phyloP scores from a whole-genome alignment of 2,113 vertebrate species.

The Sardina pilchardus region DNA sequence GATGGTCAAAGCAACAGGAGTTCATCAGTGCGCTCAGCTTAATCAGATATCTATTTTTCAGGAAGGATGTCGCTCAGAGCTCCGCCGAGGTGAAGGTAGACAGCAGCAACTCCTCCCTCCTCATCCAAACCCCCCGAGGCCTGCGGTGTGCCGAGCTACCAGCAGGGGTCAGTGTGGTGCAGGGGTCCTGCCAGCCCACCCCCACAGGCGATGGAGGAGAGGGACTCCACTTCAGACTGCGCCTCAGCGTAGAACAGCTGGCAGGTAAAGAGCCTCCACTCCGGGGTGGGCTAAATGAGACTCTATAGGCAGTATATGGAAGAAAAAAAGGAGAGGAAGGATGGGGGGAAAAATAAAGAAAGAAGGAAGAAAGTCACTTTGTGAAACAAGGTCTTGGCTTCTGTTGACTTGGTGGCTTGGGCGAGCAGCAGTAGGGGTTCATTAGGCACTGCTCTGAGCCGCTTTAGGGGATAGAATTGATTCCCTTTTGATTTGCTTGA shows the following conservation, averaged over 20 bases:
- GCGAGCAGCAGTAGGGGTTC: conserved; percentile 24
- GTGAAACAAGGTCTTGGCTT: neutral
- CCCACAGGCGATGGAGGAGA: conserved; percentile 63
- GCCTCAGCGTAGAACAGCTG: conserved; percentile 50
- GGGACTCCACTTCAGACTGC: conserved; percentile 82
- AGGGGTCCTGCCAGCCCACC: conserved; percentile 74
- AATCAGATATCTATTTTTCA: conserved; percentile 23
- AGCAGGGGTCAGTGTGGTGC: conserved; percentile 75
- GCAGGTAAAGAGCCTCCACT: conserved; percentile 47
- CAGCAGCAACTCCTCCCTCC: conserved; percentile 63
- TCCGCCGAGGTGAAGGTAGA: conserved; percentile 67
- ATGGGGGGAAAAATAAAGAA: neutral
- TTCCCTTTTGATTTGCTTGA: conserved; percentile 38
- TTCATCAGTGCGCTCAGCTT: conserved; percentile 34
- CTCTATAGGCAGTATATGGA: neutral
- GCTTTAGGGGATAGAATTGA: conserved; percentile 16
- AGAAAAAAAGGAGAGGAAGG: neutral
- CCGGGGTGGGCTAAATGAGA: neutral
- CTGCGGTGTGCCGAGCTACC: conserved; percentile 68
- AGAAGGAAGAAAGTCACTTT: neutral
- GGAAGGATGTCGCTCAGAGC: conserved; percentile 64
- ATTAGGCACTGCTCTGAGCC: conserved; percentile 30
- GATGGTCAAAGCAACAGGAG: neutral
- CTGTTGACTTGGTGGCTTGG: neutral
- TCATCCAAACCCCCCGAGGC: conserved; percentile 56